Base-by-base conservation (phyloP, 2,797 vertebrate genomes). In the Crocodylus rhombifer region DNA sequence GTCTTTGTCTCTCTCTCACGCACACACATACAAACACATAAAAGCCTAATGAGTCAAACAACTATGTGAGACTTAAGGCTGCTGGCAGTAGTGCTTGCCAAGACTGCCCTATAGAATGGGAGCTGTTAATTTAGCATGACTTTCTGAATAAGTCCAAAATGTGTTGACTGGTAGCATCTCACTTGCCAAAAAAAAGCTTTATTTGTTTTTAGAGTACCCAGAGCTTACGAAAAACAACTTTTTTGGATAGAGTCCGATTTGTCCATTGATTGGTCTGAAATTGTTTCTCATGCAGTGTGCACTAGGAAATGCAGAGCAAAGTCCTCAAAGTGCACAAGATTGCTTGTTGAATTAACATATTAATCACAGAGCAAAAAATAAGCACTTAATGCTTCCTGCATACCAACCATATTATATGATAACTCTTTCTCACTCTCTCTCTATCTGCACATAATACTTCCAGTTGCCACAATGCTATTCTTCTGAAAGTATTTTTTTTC, bases 331-430 rank as follows among this genome's bases (percentile, higher is more conserved):
- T 42, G 80, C 7, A 8, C 57, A 62, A 17, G 36, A 92, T 51
- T 82, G 25, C 60, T 69, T 84, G 30, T 57, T 11, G 20, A 78
- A 76, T 81, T 91, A 80, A 77, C 51, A 84, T 87, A 89, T 78
- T 93, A 92, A 94, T 18, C 78, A 78, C 14, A 63, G 73, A 77
- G 23, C 12, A 80, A 82, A 82, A 95, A 75, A 33, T 15, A 84
- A 82, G 14, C 28, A 69, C 16, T 80, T 86, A 86, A 85, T 80
- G 62, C 3, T 91, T 9, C 23, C 71, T 87, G 56, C 23, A 64
- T 93, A 67, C 94, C 86, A 18, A 25, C n/a, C 79, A 3, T 42
- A 77, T 86, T 86, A 82, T 16, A 7, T 18, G 69, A 80, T 91
- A 87, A 30, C 5, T 36, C 20, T 88, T 84, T 77, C 23, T 90